phyloP scores from a whole-genome alignment of 2,888 invertebrate genomes.

The Drosophila differens region DNA sequence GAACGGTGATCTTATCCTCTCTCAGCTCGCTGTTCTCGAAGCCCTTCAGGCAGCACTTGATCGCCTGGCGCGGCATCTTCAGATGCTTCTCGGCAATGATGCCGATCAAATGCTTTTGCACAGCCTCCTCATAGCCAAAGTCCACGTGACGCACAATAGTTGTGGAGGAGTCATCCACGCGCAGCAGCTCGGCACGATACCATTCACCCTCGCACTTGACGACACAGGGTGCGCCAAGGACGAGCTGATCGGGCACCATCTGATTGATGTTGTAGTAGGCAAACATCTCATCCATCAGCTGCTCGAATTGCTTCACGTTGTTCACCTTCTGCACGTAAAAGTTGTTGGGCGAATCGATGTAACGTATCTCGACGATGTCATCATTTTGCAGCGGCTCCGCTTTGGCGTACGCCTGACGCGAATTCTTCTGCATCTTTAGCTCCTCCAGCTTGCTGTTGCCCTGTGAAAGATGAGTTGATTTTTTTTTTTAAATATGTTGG shows the following conservation, averaged over 20 bases:
- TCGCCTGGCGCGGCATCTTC: constrained; percentile 90
- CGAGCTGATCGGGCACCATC: constrained; percentile 85
- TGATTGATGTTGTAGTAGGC: constrained; percentile 87
- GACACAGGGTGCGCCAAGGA: constrained; percentile 89
- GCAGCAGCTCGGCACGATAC: constrained; percentile 94
- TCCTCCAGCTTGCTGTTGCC: constrained; percentile 79
- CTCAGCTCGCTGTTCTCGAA: constrained; percentile 84
- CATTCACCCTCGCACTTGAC: constrained; percentile 94
- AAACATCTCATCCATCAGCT: constrained; percentile 89
- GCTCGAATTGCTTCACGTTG: constrained; percentile 87
- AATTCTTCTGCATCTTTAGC: constrained; percentile 79
- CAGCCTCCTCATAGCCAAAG: constrained; percentile 96
- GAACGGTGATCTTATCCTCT: constrained; percentile 81
- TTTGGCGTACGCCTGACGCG: constrained; percentile 79
- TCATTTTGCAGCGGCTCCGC: constrained; percentile 77
- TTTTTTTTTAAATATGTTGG: background rate
- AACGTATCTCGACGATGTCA: constrained; percentile 84
- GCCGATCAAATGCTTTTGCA: constrained; percentile 87
- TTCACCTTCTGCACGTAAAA: constrained; percentile 91
- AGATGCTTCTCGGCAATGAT: constrained; percentile 89
- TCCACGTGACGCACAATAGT: constrained; percentile 94
- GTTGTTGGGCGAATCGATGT: constrained; percentile 88
- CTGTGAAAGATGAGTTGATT: constrained; percentile 26
- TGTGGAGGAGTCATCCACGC: constrained; percentile 86
- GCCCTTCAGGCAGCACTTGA: constrained; percentile 91